These are phyloP conservation scores for Myiothlypis coronata DNA, from an alignment of 2,797 vertebrate genomes.

Conservation along the genomic window DNA sequence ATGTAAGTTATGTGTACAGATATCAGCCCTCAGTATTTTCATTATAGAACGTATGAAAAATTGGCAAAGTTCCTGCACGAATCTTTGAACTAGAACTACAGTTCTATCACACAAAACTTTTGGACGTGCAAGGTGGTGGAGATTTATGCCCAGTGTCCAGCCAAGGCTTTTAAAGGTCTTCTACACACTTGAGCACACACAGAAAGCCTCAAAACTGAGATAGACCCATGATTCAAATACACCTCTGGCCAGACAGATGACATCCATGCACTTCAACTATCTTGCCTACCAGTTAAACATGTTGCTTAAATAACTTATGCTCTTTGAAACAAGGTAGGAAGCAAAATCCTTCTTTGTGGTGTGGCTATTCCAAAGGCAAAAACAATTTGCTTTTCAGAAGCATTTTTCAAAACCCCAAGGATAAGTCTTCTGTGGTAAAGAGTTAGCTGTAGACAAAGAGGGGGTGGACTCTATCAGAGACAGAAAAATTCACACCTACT, in stretches of 20 bases:
- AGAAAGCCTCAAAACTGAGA: background rate
- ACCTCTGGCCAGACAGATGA: background rate
- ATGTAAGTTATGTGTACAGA: background rate
- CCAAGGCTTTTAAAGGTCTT: background rate
- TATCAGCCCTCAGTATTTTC: background rate
- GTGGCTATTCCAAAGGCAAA: slow-evolving; percentile 12
- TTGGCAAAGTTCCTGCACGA: background rate
- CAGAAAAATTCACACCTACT: slow-evolving; percentile 29
- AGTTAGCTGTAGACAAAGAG: slow-evolving; percentile 34
- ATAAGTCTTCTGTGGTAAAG: background rate
- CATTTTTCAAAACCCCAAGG: slow-evolving; percentile 12
- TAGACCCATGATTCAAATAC: background rate
- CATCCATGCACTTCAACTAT: background rate
- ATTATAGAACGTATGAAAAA: background rate
- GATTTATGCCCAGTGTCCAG: background rate
- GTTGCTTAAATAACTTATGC: background rate
- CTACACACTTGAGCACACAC: background rate
- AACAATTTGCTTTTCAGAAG: background rate
- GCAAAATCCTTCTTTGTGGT: background rate
- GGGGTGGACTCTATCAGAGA: slow-evolving; percentile 40
- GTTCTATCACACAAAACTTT: background rate
- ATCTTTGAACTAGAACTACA: background rate
- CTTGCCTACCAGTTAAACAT: background rate
- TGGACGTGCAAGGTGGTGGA: background rate
- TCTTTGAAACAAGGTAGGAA: slow-evolving; percentile 15